phyloP scores from a whole-genome alignment of 2,888 invertebrate genomes.

The Vandiemenella viatica region DNA sequence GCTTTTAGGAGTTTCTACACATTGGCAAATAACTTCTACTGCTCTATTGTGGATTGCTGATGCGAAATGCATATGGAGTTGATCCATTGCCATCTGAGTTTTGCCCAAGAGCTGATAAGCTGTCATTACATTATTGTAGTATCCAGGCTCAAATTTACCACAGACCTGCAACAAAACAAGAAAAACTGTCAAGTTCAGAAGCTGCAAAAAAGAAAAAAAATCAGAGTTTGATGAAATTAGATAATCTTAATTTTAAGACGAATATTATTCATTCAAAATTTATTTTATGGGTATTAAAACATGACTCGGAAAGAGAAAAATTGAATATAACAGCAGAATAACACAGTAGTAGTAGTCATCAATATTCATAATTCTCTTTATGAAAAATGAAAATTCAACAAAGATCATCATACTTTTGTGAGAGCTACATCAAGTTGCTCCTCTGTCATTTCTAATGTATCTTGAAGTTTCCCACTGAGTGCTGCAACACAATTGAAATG shows the following conservation, averaged over 20 bases:
- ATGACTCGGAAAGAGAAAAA: too few species aligned
- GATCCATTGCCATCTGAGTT: conserved; percentile 84
- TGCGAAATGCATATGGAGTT: conserved; percentile 87
- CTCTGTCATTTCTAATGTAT: conserved; percentile 80
- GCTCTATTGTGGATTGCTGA: conserved; percentile 78
- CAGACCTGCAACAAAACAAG: conserved; percentile 31
- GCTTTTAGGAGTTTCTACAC: conserved; percentile 21
- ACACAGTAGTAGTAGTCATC: too few species aligned
- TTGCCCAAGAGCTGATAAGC: conserved; percentile 84
- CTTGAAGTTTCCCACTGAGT: conserved; percentile 70
- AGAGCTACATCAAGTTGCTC: conserved; percentile 79
- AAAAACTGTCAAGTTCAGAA: neutral
- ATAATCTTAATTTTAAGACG: neutral
- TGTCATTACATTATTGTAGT: conserved; percentile 68
- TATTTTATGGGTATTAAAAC: conserved; percentile 12
- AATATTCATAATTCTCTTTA: too few species aligned
- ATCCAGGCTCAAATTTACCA: conserved; percentile 57
- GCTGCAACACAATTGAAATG: conserved; percentile 88
- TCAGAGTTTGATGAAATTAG: neutral
- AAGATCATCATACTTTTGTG: conserved; percentile 44
- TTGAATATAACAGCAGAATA: too few species aligned
- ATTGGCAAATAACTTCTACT: conserved; percentile 40
- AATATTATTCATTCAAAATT: neutral
- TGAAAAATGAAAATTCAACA: too few species aligned
- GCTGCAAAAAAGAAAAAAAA: neutral